These are phyloP conservation scores for Drosophila dunni DNA, from an alignment of 1,140 invertebrate genomes.

Conservation along the genomic window DNA sequence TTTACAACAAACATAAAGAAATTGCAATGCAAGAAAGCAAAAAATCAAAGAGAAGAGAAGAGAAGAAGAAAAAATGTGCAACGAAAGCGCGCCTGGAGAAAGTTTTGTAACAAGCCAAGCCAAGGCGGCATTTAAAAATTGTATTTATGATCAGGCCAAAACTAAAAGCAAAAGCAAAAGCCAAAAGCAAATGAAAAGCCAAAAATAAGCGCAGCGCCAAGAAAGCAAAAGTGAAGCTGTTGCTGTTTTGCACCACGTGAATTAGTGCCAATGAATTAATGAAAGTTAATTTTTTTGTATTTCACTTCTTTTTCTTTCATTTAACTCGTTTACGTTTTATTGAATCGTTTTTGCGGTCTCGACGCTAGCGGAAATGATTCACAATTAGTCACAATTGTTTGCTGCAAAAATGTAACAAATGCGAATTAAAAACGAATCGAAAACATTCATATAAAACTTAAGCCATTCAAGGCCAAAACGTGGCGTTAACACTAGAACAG, in stretches of 20 bases:
- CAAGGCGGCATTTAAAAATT: constrained; percentile 79
- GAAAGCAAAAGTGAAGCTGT: constrained; percentile 17
- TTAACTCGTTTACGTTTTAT: constrained; percentile 46
- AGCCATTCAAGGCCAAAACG: constrained; percentile 27
- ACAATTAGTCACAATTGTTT: constrained; percentile 58
- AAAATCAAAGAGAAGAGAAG: constrained; percentile 41
- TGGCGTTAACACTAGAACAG: constrained; percentile 19
- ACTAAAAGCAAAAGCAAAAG: constrained; percentile 55
- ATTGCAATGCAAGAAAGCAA: constrained; percentile 53
- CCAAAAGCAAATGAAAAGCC: not conserved
- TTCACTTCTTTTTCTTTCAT: constrained; percentile 39
- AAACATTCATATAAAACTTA: constrained; percentile 2
- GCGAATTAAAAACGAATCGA: constrained; percentile 5
- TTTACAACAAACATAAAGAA: constrained; percentile 20
- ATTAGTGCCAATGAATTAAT: constrained; percentile 72
- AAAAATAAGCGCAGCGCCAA: constrained; percentile 47
- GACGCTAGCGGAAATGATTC: constrained; percentile 49
- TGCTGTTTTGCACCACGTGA: constrained; percentile 36
- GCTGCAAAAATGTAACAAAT: constrained; percentile 29
- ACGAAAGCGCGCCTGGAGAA: constrained; percentile 73
- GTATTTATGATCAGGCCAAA: constrained; percentile 65
- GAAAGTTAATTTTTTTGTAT: constrained; percentile 59
- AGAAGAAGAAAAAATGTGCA: constrained; percentile 62
- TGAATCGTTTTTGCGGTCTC: constrained; percentile 27
- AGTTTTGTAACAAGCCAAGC: constrained; percentile 57